Conservation (phyloP, 2,888 invertebrate species). For the Drosophila testacea region DNA sequence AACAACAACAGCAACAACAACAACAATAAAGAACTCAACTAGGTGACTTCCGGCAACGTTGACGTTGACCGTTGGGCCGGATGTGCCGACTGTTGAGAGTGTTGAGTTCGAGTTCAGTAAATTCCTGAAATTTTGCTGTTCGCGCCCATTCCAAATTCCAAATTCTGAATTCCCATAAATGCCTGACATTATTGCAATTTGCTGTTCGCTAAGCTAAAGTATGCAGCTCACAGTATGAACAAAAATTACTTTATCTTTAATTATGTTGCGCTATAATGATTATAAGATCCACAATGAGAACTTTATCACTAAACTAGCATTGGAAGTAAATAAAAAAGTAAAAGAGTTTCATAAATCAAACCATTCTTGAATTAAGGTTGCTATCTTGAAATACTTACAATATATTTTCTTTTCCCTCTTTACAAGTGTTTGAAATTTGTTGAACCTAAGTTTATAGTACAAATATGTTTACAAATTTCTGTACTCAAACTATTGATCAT, state of each 20-base stretch:
- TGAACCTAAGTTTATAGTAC: too few species aligned
- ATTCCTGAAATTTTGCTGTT: conserved; percentile 47
- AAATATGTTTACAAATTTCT: too few species aligned
- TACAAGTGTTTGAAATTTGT: too few species aligned
- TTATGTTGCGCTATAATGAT: neutral
- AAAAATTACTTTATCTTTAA: conserved; percentile 8
- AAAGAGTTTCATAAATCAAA: too few species aligned
- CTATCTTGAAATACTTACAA: too few species aligned
- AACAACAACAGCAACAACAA: conserved; percentile 21
- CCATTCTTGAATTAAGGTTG: too few species aligned
- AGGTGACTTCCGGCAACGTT: conserved; percentile 48
- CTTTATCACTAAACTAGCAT: too few species aligned
- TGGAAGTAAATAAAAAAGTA: too few species aligned
- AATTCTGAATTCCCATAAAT: conserved; percentile 38
- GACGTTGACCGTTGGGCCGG: conserved; percentile 58
- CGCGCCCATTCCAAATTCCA: conserved; percentile 2
- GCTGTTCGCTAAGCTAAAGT: conserved; percentile 43
- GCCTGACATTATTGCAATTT: conserved; percentile 58
- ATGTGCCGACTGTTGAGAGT: conserved; percentile 38
- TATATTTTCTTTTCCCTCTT: too few species aligned
- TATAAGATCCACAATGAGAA: neutral
- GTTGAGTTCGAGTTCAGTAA: conserved; percentile 37
- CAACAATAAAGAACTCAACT: conserved; percentile 47
- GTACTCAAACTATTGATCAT: too few species aligned
- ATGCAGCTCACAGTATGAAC: conserved; percentile 30